These are phyloP conservation scores for Sesia apiformis DNA, from an alignment of 2,888 invertebrate species.

Conservation along the genomic window DNA sequence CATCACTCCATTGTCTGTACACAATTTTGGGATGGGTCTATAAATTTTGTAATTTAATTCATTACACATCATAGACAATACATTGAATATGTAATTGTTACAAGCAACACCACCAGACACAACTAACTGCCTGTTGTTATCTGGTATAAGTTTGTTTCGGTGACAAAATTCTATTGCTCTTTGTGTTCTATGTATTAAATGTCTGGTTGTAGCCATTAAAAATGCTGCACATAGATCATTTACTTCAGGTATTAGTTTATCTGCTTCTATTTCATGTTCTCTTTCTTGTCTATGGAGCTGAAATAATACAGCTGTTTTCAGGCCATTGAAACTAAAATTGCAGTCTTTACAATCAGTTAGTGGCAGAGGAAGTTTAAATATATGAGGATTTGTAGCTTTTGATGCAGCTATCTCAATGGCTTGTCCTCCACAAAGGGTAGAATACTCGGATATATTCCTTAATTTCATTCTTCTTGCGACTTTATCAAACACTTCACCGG, in stretches of 20 bases:
- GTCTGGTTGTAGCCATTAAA: slow-evolving; percentile 82
- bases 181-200: slow-evolving; percentile 88
- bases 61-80: slow-evolving; percentile 80
- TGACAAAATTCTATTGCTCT: slow-evolving; percentile 87
- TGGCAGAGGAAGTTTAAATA: slow-evolving; percentile 80
- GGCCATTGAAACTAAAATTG: slow-evolving; percentile 93
- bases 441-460: slow-evolving; percentile 83
- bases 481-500: slow-evolving; percentile 96
- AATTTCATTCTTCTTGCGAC: slow-evolving; percentile 89
- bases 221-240: slow-evolving; percentile 91
- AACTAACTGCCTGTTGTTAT: slow-evolving; percentile 77
- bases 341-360: slow-evolving; percentile 82
- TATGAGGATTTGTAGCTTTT: slow-evolving; percentile 77
- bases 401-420: slow-evolving; percentile 89
- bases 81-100: slow-evolving; percentile 86
- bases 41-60: slow-evolving; percentile 79
- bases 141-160: slow-evolving; percentile 77
- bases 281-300: slow-evolving; percentile 76
- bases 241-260: slow-evolving; percentile 82
- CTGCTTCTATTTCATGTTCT: slow-evolving; percentile 73
- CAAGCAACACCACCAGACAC: slow-evolving; percentile 98
- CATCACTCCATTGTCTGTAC: slow-evolving; percentile 99
- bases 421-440: slow-evolving; percentile 85
- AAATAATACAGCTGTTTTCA: slow-evolving; percentile 78
- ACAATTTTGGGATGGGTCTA: slow-evolving; percentile 87